A percentile compares a stretch with the other conserved stretches of the same genome.
Evolutionary conservation across 2,113 vertebrate genomes (phyloP).

Genomic region (Hippopotamus amphibius): DNA sequence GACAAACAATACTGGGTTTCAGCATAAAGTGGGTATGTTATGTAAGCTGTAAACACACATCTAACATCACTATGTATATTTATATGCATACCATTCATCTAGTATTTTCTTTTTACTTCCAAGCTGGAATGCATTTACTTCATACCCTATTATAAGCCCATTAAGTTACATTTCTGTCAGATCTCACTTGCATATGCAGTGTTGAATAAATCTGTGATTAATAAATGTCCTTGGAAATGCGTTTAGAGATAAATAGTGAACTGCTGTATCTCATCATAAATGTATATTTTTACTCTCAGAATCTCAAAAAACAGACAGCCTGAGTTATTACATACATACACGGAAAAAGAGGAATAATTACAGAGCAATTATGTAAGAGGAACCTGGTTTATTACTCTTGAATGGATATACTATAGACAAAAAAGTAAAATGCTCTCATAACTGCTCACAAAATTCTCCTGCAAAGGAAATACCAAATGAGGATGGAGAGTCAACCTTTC

Average conservation of each 20-base stretch:
- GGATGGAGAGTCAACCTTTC: not conserved
- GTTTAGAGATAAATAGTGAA: constrained; percentile 43
- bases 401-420: not conserved
- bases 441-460: not conserved
- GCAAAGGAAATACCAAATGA: constrained; percentile 5
- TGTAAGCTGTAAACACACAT: not conserved
- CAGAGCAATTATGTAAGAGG: not conserved
- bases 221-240: constrained; percentile 64
- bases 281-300: constrained; percentile 5
- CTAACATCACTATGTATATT: not conserved
- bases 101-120: constrained; percentile 29
- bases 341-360: not conserved
- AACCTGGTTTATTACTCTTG: not conserved
- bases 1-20: constrained; percentile 15
- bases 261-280: not conserved
- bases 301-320: not conserved
- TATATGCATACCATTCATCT: not conserved
- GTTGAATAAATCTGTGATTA: constrained; percentile 51
- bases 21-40: not conserved
- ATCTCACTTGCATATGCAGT: not conserved
- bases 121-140: constrained; percentile 49
- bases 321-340: not conserved
- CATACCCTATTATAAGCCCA: not conserved
- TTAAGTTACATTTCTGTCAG: constrained; percentile 53
- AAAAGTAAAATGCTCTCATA: not conserved